A percentile compares a stretch with the other conserved stretches of the same genome.
Conservation (phyloP, 2,888 invertebrate species). For the Andrena hattorfiana region DNA sequence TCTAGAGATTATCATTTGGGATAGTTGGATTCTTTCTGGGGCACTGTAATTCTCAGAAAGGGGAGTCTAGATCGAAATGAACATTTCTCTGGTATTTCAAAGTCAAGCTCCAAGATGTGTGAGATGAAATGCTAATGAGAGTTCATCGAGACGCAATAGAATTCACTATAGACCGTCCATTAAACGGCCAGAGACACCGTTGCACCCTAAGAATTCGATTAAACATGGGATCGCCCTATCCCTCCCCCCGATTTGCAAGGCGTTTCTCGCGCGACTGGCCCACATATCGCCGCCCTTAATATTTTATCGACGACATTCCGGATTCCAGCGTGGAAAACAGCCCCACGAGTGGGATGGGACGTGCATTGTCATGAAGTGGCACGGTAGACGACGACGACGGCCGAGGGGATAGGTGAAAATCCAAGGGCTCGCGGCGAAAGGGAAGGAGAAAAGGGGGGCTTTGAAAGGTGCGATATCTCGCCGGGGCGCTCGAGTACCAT, state of each 20-base stretch:
- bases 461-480: constrained; percentile 76
- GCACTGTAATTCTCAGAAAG: no score
- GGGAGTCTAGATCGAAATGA: no score
- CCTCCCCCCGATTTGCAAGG: constrained; percentile 24
- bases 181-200: neutral
- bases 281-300: constrained; percentile 65
- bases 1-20: neutral
- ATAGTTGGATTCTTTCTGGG: no score
- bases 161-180: neutral
- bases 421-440: constrained; percentile 55
- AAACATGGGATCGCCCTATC: constrained; percentile 4
- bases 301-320: constrained; percentile 72
- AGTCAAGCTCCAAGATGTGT: no score
- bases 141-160: neutral
- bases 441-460: constrained; percentile 62
- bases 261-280: constrained; percentile 49
- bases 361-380: constrained; percentile 80
- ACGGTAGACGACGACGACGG: constrained; percentile 64
- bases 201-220: constrained; percentile 10
- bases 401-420: constrained; percentile 40
- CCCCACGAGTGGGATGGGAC: constrained; percentile 65
- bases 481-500: constrained; percentile 78
- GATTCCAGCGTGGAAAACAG: constrained; percentile 67
- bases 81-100: no score
- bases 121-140: neutral